Percentiles rank a stretch among this genome's conserved stretches.
phyloP scores from a whole-genome alignment of 37 sponge, comb jelly and placozoan genomes.

The Ephydatia muelleri region DNA sequence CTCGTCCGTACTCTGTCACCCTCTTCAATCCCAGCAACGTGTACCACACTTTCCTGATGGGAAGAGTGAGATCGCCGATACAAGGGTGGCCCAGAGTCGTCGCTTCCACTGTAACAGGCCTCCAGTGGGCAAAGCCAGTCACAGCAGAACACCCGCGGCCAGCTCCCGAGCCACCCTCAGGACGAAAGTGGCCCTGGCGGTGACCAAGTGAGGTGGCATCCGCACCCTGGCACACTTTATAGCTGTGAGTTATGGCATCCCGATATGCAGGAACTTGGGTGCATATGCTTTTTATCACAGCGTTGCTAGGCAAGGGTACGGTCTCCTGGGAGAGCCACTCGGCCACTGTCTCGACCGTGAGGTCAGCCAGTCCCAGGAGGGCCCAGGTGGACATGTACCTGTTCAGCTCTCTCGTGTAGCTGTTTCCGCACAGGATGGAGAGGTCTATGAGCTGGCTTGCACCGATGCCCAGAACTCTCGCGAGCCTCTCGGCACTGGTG shows the following conservation, averaged over 20 bases:
- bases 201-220: background rate
- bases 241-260: conserved; percentile 4
- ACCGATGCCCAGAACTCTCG: conserved; percentile 10
- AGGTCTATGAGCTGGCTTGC: conserved; percentile 41
- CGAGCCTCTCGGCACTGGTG: conserved; percentile 14
- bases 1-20: conserved; percentile 51
- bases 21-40: conserved; percentile 27
- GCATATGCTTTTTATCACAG: background rate
- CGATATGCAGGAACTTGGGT: background rate
- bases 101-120: conserved; percentile 33
- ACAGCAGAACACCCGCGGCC: background rate
- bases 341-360: conserved; percentile 10
- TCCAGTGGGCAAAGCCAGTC: conserved; percentile 19
- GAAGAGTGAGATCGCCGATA: conserved; percentile 38
- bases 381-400: background rate
- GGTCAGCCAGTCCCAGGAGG: conserved; percentile 15
- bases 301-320: background rate
- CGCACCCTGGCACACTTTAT: background rate
- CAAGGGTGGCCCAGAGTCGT: conserved; percentile 13
- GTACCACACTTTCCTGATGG: conserved; percentile 38
- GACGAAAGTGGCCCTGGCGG: background rate
- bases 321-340: conserved; percentile 19
- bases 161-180: too few relatives aligned
- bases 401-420: conserved; percentile 36
- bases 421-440: conserved; percentile 63